Base-by-base conservation (phyloP, 23 tunicate genomes). In the Halocynthia roretzi region DNA sequence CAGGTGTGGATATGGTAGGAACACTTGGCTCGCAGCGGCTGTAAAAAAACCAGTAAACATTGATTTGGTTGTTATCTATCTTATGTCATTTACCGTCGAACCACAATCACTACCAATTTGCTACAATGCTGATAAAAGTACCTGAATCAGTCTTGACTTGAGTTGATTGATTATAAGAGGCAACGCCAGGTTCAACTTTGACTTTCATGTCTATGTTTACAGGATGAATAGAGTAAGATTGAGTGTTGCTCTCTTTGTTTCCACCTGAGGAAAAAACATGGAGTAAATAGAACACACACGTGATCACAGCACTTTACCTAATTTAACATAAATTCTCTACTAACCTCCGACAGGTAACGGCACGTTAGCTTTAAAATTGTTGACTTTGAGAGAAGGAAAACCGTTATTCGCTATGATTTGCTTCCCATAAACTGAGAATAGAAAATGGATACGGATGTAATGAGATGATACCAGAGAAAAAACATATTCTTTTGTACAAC, bases 21-120 rank as follows among this genome's bases (percentile, higher is more conserved):
- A 54, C 63, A 52, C 56, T 54, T 74, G 78, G 22, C 78, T 74
- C 9, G 78, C 78, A 54, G 78, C 55, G 19, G 22, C 78, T 74
- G 78, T 10, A 74, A 54, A 67, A 67, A n/a, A 2, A 67, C 71
- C 21, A n/a, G 4, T n/a, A 67, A 31, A 0, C 11, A 31, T 11
- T 67, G 11, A 67, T n/a, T 21, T 15, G 15, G 23, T 50, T 21
- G 17, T 67, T 11, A 20, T 60, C 64, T 15, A 60, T 60, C 64
- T 60, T 60, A 15, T 60, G n/a, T 4, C n/a, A 60, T 60, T 60
- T 60, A 15, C 17, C 17, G 4, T 60, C 64, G 64, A 15, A 15
- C 64, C 64, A 2, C 17, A 15, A 60, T 31, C 44, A 31, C 44
- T 31, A 31, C 44, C 44, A 31, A 31, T 31, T 31, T 31, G 44